A percentile compares a stretch with the other conserved stretches of the same genome.
Evolutionary conservation across 2,888 invertebrate species (phyloP).

Genomic region (Tiphia femorata): DNA sequence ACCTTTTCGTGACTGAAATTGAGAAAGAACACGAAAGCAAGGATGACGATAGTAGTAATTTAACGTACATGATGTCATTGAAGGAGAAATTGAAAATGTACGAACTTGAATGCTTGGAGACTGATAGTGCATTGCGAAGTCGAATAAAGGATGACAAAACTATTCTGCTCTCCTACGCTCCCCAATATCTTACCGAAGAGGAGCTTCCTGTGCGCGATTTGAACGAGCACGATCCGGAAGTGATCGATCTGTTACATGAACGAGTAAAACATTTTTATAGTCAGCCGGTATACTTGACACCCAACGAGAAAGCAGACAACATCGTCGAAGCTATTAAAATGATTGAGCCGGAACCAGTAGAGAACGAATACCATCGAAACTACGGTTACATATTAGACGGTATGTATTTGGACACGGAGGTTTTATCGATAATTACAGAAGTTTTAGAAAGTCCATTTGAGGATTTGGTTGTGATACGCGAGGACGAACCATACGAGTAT

Average conservation of each 20-base stretch:
- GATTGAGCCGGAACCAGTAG: slow-evolving; percentile 53
- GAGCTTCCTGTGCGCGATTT: slow-evolving; percentile 33
- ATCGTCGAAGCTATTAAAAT: slow-evolving; percentile 65
- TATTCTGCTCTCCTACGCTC: slow-evolving; percentile 65
- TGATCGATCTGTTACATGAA: slow-evolving; percentile 65
- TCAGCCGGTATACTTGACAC: slow-evolving; percentile 67
- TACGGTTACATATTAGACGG: slow-evolving; percentile 76
- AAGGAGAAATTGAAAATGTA: slow-evolving; percentile 46
- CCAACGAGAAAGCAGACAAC: slow-evolving; percentile 69
- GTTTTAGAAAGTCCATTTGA: slow-evolving; percentile 70
- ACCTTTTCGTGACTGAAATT: neutral
- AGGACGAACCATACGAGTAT: slow-evolving; percentile 69
- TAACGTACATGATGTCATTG: too few relatives aligned
- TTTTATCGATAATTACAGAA: slow-evolving; percentile 69
- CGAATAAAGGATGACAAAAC: slow-evolving; percentile 47
- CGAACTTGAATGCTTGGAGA: slow-evolving; percentile 62
- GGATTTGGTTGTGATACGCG: slow-evolving; percentile 72
- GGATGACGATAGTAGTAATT: too few relatives aligned
- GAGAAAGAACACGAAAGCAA: slow-evolving; percentile 24
- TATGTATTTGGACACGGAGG: slow-evolving; percentile 70
- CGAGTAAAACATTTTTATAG: slow-evolving; percentile 71
- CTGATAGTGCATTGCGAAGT: slow-evolving; percentile 63
- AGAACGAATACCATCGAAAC: slow-evolving; percentile 44
- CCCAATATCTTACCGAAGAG: slow-evolving; percentile 58
- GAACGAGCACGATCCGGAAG: slow-evolving; percentile 45